A percentile compares a stretch with the other conserved stretches of the same genome.
Evolutionary conservation across 2,113 vertebrate genomes (phyloP).

Genomic region (Ammodramus savannarum): DNA sequence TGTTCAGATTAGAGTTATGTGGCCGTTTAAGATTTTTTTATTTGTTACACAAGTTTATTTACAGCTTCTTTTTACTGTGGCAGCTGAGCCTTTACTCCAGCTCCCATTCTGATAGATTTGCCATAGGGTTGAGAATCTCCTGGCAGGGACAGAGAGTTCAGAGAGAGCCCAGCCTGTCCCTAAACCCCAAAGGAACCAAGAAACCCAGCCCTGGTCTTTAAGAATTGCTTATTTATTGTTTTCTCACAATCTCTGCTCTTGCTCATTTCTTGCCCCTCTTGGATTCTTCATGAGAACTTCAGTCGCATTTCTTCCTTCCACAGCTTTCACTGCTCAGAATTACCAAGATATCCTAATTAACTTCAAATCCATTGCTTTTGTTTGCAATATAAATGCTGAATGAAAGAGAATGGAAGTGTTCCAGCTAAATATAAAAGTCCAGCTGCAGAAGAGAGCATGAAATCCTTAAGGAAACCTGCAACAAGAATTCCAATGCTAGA

Average conservation of each 20-base stretch:
- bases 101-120: not conserved
- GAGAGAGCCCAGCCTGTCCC: not conserved
- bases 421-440: not conserved
- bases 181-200: not conserved
- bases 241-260: not conserved
- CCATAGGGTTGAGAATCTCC: not conserved
- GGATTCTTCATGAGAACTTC: not conserved
- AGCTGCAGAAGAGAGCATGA: not conserved
- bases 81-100: not conserved
- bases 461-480: not conserved
- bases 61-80: not conserved
- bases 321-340: not conserved
- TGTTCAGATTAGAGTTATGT: not conserved
- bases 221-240: not conserved
- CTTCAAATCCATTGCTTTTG: not conserved
- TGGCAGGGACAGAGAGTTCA: not conserved
- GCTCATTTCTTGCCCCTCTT: not conserved
- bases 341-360: not conserved
- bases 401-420: not conserved
- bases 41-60: not conserved
- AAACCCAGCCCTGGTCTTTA: not conserved
- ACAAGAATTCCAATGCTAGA: not conserved
- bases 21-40: not conserved
- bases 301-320: not conserved
- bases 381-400: not conserved